phyloP scores from a whole-genome alignment of 2,113 vertebrate species.

The Uria aalge region DNA sequence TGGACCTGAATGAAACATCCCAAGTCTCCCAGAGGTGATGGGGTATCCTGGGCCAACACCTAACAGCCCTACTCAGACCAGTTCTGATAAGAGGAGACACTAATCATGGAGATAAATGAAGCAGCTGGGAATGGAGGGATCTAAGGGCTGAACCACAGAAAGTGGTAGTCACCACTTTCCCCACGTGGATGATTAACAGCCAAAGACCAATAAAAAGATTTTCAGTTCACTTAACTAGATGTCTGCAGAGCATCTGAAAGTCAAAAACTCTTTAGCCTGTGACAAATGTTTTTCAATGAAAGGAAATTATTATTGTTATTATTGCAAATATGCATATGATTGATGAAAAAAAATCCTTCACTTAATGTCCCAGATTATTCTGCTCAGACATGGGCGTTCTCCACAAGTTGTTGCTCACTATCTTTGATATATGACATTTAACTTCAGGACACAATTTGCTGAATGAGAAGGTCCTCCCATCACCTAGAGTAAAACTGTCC shows the following conservation, averaged over 20 bases:
- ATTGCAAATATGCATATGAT: not conserved
- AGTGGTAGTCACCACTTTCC: not conserved
- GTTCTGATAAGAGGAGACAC: not conserved
- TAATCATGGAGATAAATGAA: not conserved
- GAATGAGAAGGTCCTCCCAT: not conserved
- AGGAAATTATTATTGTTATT: not conserved
- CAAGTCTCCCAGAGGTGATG: not conserved
- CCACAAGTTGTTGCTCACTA: not conserved
- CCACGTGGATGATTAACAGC: not conserved
- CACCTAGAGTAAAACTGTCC: not conserved
- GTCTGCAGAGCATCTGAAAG: not conserved
- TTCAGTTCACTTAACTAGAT: not conserved
- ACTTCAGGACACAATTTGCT: not conserved
- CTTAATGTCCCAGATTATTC: not conserved
- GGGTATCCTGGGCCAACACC: not conserved
- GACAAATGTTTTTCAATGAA: not conserved
- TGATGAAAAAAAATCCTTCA: not conserved
- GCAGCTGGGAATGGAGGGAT: not conserved
- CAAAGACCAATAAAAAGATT: slow-evolving; percentile 6
- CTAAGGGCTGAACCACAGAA: not conserved
- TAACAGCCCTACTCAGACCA: not conserved
- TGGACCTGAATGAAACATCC: not conserved
- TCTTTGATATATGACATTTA: not conserved
- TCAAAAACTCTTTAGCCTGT: not conserved
- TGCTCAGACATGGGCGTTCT: not conserved